phyloP scores from a whole-genome alignment of 2,888 invertebrate genomes.

The Halictus ligatus region DNA sequence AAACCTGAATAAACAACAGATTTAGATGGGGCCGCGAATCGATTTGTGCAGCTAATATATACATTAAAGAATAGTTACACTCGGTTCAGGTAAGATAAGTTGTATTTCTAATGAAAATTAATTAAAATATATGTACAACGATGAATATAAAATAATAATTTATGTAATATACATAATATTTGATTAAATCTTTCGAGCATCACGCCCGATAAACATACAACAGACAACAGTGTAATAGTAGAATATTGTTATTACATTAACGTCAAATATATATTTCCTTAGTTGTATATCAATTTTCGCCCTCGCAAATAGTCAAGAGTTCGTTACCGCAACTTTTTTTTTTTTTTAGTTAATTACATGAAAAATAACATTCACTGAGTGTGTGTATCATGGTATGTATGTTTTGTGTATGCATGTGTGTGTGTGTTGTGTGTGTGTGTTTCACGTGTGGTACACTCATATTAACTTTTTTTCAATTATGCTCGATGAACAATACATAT shows the following conservation, averaged over 20 bases:
- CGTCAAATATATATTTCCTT: slow-evolving; percentile 79
- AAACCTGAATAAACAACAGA: background rate
- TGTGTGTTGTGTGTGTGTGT: slow-evolving; percentile 26
- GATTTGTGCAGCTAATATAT: background rate
- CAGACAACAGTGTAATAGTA: slow-evolving; percentile 83
- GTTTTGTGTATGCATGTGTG: background rate
- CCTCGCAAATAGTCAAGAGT: slow-evolving; percentile 66
- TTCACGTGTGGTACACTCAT: slow-evolving; percentile 71
- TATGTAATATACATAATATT: slow-evolving; percentile 82
- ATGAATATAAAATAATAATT: slow-evolving; percentile 83
- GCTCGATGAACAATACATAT: slow-evolving; percentile 76
- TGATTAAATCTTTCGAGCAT: slow-evolving; percentile 79
- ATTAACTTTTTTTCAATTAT: slow-evolving; percentile 75
- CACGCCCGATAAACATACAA: slow-evolving; percentile 80
- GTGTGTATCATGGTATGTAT: background rate
- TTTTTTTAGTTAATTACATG: slow-evolving; percentile 76
- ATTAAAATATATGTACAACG: slow-evolving; percentile 81
- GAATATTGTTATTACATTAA: slow-evolving; percentile 83
- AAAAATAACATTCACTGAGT: slow-evolving; percentile 79
- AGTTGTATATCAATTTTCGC: slow-evolving; percentile 73
- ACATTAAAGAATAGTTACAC: slow-evolving; percentile 27
- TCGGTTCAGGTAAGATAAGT: slow-evolving; percentile 75
- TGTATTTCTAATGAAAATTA: slow-evolving; percentile 79
- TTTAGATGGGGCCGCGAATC: background rate
- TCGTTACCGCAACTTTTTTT: slow-evolving; percentile 68